Conservation (phyloP, 2,888 invertebrate genomes). For the Eupeodes latifasciatus region DNA sequence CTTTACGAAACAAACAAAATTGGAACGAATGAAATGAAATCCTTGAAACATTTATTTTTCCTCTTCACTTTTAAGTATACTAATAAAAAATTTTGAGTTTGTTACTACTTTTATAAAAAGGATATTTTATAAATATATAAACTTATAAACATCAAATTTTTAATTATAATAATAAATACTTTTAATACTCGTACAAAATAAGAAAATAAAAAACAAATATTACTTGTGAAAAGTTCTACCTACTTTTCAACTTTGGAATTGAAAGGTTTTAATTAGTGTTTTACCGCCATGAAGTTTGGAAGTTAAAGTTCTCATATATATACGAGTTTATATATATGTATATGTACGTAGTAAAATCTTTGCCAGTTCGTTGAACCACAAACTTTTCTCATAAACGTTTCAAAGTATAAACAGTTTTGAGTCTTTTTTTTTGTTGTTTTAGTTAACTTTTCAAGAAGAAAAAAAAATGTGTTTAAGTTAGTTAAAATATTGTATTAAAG, state of each 20-base stretch:
- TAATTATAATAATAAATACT: neutral
- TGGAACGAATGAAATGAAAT: neutral
- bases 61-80: conserved; percentile 2
- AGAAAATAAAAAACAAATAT: neutral
- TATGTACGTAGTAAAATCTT: neutral
- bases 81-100: neutral
- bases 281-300: neutral
- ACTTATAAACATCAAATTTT: neutral
- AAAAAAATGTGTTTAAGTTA: no score
- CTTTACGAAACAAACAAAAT: neutral
- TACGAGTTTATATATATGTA: no score
- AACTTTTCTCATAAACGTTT: conserved; percentile 25
- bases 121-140: neutral
- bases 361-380: conserved; percentile 21
- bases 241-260: neutral
- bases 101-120: neutral
- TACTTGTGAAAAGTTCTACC: neutral
- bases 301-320: neutral
- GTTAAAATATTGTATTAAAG: no score
- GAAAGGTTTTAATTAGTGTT: neutral
- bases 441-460: neutral
- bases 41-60: conserved; percentile 29
- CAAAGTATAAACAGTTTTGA: conserved; percentile 5
- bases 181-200: neutral
- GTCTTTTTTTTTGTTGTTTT: neutral